phyloP scores from a whole-genome alignment of 2,888 invertebrate genomes.

The Amiota minor region DNA sequence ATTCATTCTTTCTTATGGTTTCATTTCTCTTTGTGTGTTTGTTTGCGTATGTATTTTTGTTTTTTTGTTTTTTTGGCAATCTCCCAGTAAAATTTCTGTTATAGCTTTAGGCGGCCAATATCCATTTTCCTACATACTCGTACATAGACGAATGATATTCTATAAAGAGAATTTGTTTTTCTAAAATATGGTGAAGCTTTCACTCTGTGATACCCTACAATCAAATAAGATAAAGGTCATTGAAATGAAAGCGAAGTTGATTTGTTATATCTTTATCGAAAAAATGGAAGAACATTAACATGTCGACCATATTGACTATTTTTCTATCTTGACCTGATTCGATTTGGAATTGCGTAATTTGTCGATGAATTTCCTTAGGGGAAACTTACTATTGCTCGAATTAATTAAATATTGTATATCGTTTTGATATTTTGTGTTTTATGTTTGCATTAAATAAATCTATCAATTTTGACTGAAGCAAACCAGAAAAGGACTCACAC shows the following conservation, averaged over 20 bases:
- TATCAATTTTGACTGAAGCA: background rate
- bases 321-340: background rate
- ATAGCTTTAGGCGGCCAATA: conserved; percentile 1
- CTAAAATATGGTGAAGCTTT: background rate
- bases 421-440: background rate
- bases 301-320: background rate
- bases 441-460: background rate
- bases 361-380: background rate
- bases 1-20: no score
- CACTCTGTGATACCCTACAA: conserved; percentile 4
- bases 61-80: conserved; percentile 6
- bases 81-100: conserved; percentile 2
- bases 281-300: background rate
- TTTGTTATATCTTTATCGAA: background rate
- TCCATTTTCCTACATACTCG: background rate
- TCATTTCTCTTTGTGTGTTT: background rate
- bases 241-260: background rate
- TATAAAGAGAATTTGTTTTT: background rate
- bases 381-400: conserved; percentile 9
- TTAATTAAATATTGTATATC: conserved; percentile 13
- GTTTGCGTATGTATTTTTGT: background rate
- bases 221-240: background rate
- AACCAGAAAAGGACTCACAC: no score
- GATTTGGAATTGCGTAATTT: background rate
- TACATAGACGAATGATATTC: background rate